Percentiles rank a stretch among this genome's conserved stretches.
Conservation (phyloP, 2,888 invertebrate genomes). For the Coremacera marginata region DNA sequence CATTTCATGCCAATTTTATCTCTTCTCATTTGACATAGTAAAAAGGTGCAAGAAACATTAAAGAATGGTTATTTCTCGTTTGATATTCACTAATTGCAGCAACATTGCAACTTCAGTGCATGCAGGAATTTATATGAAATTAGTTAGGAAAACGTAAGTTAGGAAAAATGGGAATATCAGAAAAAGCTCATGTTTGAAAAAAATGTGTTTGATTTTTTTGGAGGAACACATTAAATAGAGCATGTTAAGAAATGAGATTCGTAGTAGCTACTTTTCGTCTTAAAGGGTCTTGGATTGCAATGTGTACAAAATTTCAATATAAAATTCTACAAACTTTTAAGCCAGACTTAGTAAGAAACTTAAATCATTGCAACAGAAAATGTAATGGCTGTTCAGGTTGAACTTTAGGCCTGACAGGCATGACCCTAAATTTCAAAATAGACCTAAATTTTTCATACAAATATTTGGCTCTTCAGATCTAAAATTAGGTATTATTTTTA, state of each 20-base stretch:
- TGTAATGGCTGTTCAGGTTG: too few relatives aligned
- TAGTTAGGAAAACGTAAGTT: not conserved
- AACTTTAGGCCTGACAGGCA: too few relatives aligned
- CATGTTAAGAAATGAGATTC: conserved; percentile 10
- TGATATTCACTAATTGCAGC: conserved; percentile 17
- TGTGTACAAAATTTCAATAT: not conserved
- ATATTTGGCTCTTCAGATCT: too few relatives aligned
- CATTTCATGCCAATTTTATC: too few relatives aligned
- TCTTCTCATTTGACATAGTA: too few relatives aligned
- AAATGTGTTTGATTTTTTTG: not conserved
- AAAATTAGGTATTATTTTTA: too few relatives aligned
- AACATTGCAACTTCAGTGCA: conserved; percentile 5
- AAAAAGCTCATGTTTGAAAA: not conserved
- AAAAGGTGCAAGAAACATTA: too few relatives aligned
- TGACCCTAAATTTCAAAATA: too few relatives aligned
- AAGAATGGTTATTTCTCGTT: not conserved
- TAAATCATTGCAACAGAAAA: not conserved
- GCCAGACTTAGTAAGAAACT: too few relatives aligned
- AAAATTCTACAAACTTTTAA: too few relatives aligned
- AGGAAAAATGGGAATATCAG: not conserved
- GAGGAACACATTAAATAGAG: not conserved
- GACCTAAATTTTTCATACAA: too few relatives aligned
- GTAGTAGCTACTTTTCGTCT: not conserved
- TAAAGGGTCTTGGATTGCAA: not conserved
- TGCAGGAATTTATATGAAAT: conserved; percentile 1